Evolutionary conservation across 2,888 invertebrate genomes (phyloP).

Genomic region (Sicus ferrugineus): DNA sequence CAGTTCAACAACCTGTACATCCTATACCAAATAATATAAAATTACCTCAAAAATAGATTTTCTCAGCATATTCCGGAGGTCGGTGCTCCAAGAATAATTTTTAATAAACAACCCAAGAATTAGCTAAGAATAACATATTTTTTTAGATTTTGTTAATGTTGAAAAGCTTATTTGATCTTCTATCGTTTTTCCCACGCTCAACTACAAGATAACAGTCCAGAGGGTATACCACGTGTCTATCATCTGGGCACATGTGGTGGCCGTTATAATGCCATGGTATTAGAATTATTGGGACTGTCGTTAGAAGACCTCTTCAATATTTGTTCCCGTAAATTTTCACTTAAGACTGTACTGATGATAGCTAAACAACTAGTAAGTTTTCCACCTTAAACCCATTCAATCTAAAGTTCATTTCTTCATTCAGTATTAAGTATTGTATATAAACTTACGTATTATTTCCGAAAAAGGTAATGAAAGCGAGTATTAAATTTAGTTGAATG

Average conservation of each 20-base stretch:
- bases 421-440: conserved; percentile 12
- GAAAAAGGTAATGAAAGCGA: too few relatives aligned
- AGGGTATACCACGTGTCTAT: conserved; percentile 98
- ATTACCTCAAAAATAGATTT: conserved; percentile 54
- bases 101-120: not conserved
- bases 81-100: conserved; percentile 51
- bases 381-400: conserved; percentile 35
- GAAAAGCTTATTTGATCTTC: conserved; percentile 23
- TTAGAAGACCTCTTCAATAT: conserved; percentile 99
- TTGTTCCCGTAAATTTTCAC: conserved; percentile 96
- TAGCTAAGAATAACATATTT: not conserved
- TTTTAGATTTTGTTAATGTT: conserved; percentile 8
- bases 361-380: conserved; percentile 94
- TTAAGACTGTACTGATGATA: conserved; percentile 98
- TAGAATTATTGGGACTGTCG: conserved; percentile 98
- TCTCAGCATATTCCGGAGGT: conserved; percentile 64
- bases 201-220: conserved; percentile 67
- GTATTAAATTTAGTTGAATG: too few relatives aligned
- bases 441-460: not conserved
- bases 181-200: conserved; percentile 28
- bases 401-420: conserved; percentile 13
- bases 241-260: conserved; percentile 98
- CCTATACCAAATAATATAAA: not conserved
- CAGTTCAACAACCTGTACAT: not conserved
- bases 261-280: conserved; percentile 99